phyloP scores from a whole-genome alignment of 2,797 vertebrate genomes.

The Agapornis canus region DNA sequence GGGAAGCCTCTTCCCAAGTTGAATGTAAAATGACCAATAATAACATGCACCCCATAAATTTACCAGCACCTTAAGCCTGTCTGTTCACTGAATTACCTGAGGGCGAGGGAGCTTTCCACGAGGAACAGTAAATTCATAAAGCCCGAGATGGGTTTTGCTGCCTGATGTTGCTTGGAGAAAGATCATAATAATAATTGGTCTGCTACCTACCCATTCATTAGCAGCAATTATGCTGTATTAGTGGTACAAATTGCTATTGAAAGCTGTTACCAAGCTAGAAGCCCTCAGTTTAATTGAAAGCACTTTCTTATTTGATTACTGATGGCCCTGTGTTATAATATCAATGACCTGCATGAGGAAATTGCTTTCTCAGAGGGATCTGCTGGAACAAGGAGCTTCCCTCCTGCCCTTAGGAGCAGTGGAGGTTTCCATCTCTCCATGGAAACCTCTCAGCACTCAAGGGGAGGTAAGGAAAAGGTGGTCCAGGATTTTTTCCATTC shows the following conservation, averaged over 20 bases:
- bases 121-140: background rate
- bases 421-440: background rate
- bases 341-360: background rate
- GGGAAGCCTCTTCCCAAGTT: background rate
- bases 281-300: background rate
- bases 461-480: background rate
- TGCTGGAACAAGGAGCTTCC: background rate
- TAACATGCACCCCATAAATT: background rate
- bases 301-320: conserved; percentile 3
- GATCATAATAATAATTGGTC: background rate
- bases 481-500: background rate
- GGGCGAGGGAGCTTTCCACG: background rate
- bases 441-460: background rate
- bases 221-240: conserved; percentile 9
- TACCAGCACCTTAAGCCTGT: background rate
- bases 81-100: background rate
- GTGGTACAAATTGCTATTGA: background rate
- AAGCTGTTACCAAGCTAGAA: background rate
- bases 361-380: background rate
- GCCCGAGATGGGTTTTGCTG: background rate
- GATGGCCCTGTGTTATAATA: background rate
- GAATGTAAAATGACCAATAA: background rate
- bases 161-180: background rate
- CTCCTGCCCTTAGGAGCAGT: background rate
- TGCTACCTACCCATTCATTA: background rate